Evolutionary conservation across 2,888 invertebrate species (phyloP), one percentile per base, ranked within the genome.

Genomic region (Ectemnius continuus): DNA sequence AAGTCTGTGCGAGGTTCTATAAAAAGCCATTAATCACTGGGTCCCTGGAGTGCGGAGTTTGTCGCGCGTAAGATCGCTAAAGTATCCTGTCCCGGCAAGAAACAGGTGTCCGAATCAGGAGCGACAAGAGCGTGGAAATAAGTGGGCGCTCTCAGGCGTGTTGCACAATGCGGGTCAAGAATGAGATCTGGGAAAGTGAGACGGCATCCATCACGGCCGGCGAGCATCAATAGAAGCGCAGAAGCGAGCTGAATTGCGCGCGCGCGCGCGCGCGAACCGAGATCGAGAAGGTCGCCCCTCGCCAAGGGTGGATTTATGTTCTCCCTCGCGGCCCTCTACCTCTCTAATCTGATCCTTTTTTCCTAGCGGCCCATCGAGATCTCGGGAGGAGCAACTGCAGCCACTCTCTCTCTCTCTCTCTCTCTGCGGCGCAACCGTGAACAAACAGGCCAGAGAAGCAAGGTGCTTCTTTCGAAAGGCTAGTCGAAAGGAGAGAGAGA

Each of bases 261-360:
- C 52, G n/a, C 14, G 52, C 14, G 48, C 48, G 36, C 11, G 6
- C 63, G 23, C 6, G 67, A 68, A 70, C 57, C 61, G 20, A 36
- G 13, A 57, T 60, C 8, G 58, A 70, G 64, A 63, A 68, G 58
- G 66, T 63, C 72, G 72, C 59, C 61, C 46, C 56, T 66, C 62
- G 65, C 75, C 66, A 63, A 72, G 66, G 69, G 56, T 60, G 61
- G 70, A 78, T 76, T 76, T 76, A 76, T 73, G 73, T 67, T 61
- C 67, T 60, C 62, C 60, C 56, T 57, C 45, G 68, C 45, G 74
- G 64, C 69, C 2, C 23, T 23, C 23, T 23, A 23, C 23, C 23
- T 23, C 73, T 76, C 76, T 76, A 73, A 78, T 78, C 77, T 70
- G 73, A 74, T 67, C 47, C 57, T 75, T 68, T 70, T 64, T 76